Evolutionary conservation across 1,140 invertebrate genomes (phyloP), one percentile per base, ranked within the genome.

Genomic region (Notospermus geniculatus): DNA sequence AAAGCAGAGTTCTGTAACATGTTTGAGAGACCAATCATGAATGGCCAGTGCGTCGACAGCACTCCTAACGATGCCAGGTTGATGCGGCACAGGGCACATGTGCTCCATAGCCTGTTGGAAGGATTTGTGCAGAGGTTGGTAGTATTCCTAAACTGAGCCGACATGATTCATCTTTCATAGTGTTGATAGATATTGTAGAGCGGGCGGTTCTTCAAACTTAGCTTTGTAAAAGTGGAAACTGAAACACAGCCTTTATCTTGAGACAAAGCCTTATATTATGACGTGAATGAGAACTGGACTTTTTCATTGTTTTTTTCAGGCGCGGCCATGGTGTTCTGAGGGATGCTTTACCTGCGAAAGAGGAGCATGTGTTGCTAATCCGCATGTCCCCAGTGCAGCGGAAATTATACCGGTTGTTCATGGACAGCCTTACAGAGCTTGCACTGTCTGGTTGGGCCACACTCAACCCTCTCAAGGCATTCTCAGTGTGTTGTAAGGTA

Each of bases 401-500:
- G 17, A 86, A 90, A 70, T 78, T 98, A 2, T 98, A 83, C 59
- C 70, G 72, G 50, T 58, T 73, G 23, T 82, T 98, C 77, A 85
- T 88, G 69, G 66, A 74, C 22, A 71, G 71, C 1, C 60, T 79
- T 17, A 63, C 63, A 7, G 71, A 77, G 4, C 54, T 64, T 15
- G 63, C 61, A 11, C 61, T 73, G 9, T 64, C 67, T 62, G 87
- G 91, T 28, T 91, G 94, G 65, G 74, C 75, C 25, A 91, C 91
- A 5, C 83, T 73, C 64, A 98, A 98, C 85, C 95, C 97, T 0
- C 84, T 99, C 13, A 97, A 96, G 79, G 94, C 97, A 2, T 99
- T 98, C 83, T 93, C 96, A 43, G 93, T 98, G 56, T 98, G 96
- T 79, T 97, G 95, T 76, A 98, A 99, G 84, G 88, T 90, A 80